Percentiles rank a stretch among this genome's conserved stretches.
These are phyloP conservation scores for Telmatherina bonti DNA, from an alignment of 2,797 vertebrate genomes.

Conservation along the genomic window DNA sequence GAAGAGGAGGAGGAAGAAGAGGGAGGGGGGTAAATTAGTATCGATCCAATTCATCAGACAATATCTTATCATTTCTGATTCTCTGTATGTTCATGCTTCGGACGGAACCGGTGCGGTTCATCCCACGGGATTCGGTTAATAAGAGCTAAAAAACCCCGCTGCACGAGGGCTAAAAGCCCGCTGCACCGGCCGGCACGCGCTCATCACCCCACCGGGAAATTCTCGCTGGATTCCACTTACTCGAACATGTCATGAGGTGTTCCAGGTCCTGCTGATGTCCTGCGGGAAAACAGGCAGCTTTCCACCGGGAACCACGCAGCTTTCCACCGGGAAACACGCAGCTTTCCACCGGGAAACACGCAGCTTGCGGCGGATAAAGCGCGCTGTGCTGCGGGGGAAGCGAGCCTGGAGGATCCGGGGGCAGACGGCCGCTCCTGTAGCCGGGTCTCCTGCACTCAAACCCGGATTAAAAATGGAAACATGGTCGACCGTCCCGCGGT, in stretches of 20 bases:
- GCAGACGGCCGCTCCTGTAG: constrained; percentile 35
- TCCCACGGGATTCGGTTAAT: constrained; percentile 9
- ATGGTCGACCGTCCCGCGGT: constrained; percentile 45
- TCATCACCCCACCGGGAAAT: constrained; percentile 5
- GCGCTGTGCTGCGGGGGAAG: constrained; percentile 35
- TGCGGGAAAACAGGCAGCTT: constrained; percentile 16
- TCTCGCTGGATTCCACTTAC: constrained; percentile 73
- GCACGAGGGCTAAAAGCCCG: not conserved
- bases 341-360: too few relatives aligned
- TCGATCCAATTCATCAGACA: not conserved
- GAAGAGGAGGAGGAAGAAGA: not conserved
- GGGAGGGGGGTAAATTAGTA: too few relatives aligned
- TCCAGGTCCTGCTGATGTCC: constrained; percentile 50
- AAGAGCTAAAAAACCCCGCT: not conserved
- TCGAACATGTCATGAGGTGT: constrained; percentile 84
- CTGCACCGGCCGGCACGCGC: constrained; percentile 3
- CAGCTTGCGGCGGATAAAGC: constrained; percentile 26
- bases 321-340: too few relatives aligned
- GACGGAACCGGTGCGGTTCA: not conserved
- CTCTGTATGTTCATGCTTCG: too few relatives aligned
- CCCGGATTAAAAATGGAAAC: constrained; percentile 21
- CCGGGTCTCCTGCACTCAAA: constrained; percentile 42
- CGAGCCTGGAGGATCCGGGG: constrained; percentile 40
- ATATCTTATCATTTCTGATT: too few relatives aligned
- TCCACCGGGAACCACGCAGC: too few relatives aligned